Evolutionary conservation across 2,888 invertebrate species (phyloP), one percentile per base, ranked within the genome.

Genomic region (Resseliella maxima): DNA sequence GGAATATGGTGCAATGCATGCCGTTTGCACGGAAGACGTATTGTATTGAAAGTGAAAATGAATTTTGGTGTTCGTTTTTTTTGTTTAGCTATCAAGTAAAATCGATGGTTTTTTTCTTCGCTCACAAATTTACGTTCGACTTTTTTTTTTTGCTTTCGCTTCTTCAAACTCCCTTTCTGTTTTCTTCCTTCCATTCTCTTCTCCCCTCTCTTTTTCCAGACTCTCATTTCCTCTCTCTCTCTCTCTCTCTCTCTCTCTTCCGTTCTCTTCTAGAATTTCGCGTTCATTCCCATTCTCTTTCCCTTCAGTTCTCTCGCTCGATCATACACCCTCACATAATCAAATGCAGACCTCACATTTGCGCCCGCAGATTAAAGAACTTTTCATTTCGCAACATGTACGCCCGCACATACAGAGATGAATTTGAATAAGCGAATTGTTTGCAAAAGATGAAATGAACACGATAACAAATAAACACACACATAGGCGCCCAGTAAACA

Each of bases 21-120:
- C n/a, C n/a, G n/a, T n/a, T n/a, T n/a, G 31, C 24, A 2, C 50
- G 24, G 24, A 72, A 72, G 72, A 72, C 15, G 31, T 72, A 72
- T 72, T 50, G 46, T 50, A 12, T 72, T 0, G 72, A 72, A 72
- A 72, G 72, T 72, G 72, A 72, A 72, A 72, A 72, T 72, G 72
- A 72, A 15, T 72, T 72, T 72, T 31, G 0, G 24, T 59, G 72
- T 31, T 72, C 31, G 27, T 31, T 0, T 72, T 72, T 31, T 59
- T 27, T 59, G 1, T n/a, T 59, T 24, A 27, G 1, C 1, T 21
- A 50, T 21, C 15, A 5, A 59, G 59, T 72, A 72, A 72, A 72
- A 72, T 72, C 72, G 31, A 72, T 72, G 72, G 31, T n/a, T 72
- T 72, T 15, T 27, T 18, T 15, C 15, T 18, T 10, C 18, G 24